phyloP scores from a whole-genome alignment of 2,797 vertebrate genomes.

The Melanotaenia maccullochi region DNA sequence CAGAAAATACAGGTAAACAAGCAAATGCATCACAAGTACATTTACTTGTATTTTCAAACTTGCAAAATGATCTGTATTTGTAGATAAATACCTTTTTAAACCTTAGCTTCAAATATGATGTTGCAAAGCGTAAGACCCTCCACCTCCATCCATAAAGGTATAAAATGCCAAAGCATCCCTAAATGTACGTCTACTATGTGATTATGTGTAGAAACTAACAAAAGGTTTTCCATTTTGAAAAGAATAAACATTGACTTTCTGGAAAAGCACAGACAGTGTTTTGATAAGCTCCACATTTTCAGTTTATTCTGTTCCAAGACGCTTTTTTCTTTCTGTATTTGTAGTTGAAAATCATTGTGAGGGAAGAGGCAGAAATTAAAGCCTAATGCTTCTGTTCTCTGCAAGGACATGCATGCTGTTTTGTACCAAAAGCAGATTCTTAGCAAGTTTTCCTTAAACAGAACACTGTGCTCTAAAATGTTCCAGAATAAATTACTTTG shows the following conservation, averaged over 20 bases:
- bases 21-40: too few relatives aligned
- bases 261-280: not conserved
- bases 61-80: not conserved
- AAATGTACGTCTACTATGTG: not conserved
- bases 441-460: conserved; percentile 20
- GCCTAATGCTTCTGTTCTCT: conserved; percentile 10
- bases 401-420: conserved; percentile 10
- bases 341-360: conserved; percentile 18
- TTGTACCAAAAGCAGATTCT: conserved; percentile 33
- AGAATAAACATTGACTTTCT: not conserved
- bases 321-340: conserved; percentile 2
- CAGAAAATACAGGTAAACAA: not conserved
- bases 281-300: not conserved
- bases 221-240: not conserved
- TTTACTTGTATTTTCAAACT: too few relatives aligned
- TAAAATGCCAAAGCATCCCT: not conserved
- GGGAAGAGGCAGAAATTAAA: conserved; percentile 14
- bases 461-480: conserved; percentile 19
- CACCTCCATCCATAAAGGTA: too few relatives aligned
- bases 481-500: conserved; percentile 47
- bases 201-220: too few relatives aligned
- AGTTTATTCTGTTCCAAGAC: conserved; percentile 15
- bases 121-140: too few relatives aligned
- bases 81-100: too few relatives aligned
- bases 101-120: too few relatives aligned